Base-by-base conservation (phyloP, 2,113 vertebrate genomes). In the Grammomys surdaster region DNA sequence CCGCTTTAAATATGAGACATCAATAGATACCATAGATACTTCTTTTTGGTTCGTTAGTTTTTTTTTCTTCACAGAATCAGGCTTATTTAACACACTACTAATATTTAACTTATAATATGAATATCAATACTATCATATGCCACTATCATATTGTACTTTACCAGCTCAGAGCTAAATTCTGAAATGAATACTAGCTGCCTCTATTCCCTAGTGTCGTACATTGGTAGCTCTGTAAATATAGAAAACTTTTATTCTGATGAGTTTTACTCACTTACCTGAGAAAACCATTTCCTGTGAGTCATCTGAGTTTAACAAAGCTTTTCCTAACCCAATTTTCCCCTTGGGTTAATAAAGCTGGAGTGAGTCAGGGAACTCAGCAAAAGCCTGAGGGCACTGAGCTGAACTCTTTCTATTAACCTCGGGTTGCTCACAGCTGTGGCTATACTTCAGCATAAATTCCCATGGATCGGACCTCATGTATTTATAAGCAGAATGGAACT, bases 221-320 rank as follows among this genome's bases (percentile, higher is more conserved):
- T 28, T 73, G 60, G 1, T 63, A 88, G 91, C 94, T 65, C 12
- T 48, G 56, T 46, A 22, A 33, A 2, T 33, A 46, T 54, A 54
- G 73, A 80, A 84, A 36, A 2, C 10, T 69, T 91, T 86, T 81
- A 92, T 93, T 91, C 69, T 26, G 70, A 20, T 36, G 76, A 63
- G 88, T 94, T 93, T 94, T 87, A 85, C 16, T 94, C 43, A 9
- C 78, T 20, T 94, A 24, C 20, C n/a, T 80, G 63, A 87, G 67
- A 88, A 91, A 95, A 82, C 7, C 11, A 43, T 90, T 97, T 95
- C 78, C 9, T 91, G 65, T 48, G 14, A 40, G 91, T 77, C 7
- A 85, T 86, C 36, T 10, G 7, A 95, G 40, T 96, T 98, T 85
- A n/a, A 81, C n/a, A n/a, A 63, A 89, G 46, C 7, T 24, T 86